Conservation (phyloP, 2,113 vertebrate species). For the Otis tarda region DNA sequence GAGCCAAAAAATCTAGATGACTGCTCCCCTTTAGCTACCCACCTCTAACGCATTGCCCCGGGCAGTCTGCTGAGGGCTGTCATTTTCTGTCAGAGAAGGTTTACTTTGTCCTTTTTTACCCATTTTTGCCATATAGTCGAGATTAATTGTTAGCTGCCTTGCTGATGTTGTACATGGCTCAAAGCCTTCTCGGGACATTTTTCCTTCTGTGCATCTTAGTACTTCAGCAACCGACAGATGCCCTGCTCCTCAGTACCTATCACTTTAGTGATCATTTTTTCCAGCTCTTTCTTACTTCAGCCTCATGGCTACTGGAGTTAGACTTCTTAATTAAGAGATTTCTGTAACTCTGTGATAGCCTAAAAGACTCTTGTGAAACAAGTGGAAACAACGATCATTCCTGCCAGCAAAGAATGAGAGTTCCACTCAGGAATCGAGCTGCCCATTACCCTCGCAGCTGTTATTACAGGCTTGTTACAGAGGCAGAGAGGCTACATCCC, state of each 20-base stretch:
- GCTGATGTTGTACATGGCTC: neutral
- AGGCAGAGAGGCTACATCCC: neutral
- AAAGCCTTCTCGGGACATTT: neutral
- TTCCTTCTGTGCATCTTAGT: neutral
- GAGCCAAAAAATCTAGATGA: neutral
- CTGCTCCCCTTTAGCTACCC: neutral
- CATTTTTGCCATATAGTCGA: neutral
- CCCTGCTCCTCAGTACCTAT: neutral
- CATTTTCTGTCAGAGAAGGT: neutral
- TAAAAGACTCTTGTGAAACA: neutral
- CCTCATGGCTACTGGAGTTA: neutral
- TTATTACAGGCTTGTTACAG: neutral
- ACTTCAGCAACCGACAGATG: rapidly evolving
- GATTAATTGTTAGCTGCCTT: neutral
- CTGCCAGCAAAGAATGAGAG: neutral
- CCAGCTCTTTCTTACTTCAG: neutral
- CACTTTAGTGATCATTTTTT: neutral
- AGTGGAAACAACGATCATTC: neutral
- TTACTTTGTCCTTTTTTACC: neutral
- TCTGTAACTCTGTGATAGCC: neutral
- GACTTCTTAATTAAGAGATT: neutral
- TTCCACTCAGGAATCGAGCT: neutral
- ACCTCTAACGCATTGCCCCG: rapidly evolving
- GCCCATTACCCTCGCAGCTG: rapidly evolving
- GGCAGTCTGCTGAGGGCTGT: neutral